Evolutionary conservation across 2,888 invertebrate genomes (phyloP), one percentile per base, ranked within the genome.

Genomic region (Cheilosia grossa): DNA sequence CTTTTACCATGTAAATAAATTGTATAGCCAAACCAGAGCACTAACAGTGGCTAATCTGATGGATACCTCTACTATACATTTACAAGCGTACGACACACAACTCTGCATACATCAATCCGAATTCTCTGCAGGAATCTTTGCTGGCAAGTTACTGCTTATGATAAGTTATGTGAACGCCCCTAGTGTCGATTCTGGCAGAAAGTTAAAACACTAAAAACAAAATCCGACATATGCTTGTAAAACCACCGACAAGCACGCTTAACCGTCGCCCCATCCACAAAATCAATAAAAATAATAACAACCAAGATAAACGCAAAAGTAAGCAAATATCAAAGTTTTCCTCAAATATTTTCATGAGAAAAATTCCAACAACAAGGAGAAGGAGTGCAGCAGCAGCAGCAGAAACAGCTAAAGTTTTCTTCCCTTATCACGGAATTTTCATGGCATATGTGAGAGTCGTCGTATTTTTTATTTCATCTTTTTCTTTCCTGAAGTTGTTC

Each of bases 271-370:
- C 61, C 44, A 3, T 17, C 51, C 63, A 44, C 67, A 78, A 73
- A 82, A 82, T 82, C 82, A 82, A 82, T 82, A 82, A 82, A 82
- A 82, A 78, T 82, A 82, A 82, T 82, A 82, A 82, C 72, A 73
- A 78, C 73, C 66, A 73, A 78, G 78, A 82, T 82, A 82, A 82
- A 82, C 67, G 72, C 44, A 58, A 47, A 58, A 69, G 79, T 64
- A 70, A 53, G 82, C 67, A 79, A 78, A 82, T 78, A 82, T 78
- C 73, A 74, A 79, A 79, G 73, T 83, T 79, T 79, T 78, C 53
- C 40, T 69, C 79, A 83, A 83, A 79, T 83, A 83, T 79, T 83
- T 83, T 83, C 79, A 83, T 79, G 79, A 58, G 69, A 69, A 79
- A 83, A 82, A 82, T 78, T 82, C 61, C 63, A 63, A 67, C 56